Conservation (phyloP, 2,113 vertebrate genomes). For the Thalassoma bifasciatum region DNA sequence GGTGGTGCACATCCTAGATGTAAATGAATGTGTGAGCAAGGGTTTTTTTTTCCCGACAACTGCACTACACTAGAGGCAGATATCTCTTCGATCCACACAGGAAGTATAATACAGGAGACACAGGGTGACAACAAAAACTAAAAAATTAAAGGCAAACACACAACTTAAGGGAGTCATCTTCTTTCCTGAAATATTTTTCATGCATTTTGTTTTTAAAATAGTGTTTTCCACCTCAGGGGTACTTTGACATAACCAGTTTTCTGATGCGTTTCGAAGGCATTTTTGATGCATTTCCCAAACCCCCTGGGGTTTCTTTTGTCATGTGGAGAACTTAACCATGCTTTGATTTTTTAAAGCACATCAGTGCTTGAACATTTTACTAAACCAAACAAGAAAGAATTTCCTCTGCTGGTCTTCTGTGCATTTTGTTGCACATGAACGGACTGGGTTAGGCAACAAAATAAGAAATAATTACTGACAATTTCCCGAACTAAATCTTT, state of each 20-base stretch:
- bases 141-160: conserved; percentile 13
- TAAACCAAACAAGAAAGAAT: background rate
- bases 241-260: conserved; percentile 7
- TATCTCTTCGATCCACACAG: conserved; percentile 39
- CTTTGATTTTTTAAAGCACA: conserved; percentile 3
- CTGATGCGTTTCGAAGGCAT: background rate
- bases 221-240: conserved; percentile 13
- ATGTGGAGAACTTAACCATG: conserved; percentile 1
- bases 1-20: conserved; percentile 79
- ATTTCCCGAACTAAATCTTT: background rate
- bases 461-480: background rate
- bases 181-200: conserved; percentile 9
- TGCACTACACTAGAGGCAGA: conserved; percentile 14
- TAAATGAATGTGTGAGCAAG: conserved; percentile 67
- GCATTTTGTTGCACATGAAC: conserved; percentile 8
- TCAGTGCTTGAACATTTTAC: background rate
- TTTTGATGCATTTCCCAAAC: conserved; percentile 5
- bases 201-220: background rate
- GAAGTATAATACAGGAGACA: conserved; percentile 35
- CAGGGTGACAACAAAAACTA: background rate
- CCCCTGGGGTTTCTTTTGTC: conserved; percentile 17
- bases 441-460: background rate
- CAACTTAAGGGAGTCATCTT: conserved; percentile 37
- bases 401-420: background rate
- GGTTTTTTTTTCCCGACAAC: conserved; percentile 57